These are phyloP conservation scores for Microcebus ravelobensis DNA, from an alignment of 2,113 vertebrate genomes.

Conservation along the genomic window DNA sequence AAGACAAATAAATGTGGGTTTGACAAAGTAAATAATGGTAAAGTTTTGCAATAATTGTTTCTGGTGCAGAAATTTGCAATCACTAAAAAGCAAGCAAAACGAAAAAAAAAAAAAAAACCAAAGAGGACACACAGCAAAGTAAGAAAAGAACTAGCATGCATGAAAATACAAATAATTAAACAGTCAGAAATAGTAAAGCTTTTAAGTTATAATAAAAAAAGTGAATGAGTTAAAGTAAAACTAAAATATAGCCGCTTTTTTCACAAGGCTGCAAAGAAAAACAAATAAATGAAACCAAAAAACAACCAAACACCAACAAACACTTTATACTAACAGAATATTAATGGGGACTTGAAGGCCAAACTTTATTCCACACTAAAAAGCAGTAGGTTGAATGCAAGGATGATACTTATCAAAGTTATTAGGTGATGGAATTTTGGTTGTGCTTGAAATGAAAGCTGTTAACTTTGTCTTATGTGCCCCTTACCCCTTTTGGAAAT, in stretches of 20 bases:
- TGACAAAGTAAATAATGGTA: background rate
- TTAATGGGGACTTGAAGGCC: background rate
- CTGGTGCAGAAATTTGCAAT: background rate
- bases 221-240: background rate
- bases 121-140: background rate
- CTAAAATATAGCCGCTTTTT: background rate
- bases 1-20: background rate
- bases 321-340: background rate
- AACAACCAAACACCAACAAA: background rate
- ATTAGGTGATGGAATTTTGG: background rate
- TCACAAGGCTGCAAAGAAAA: too few species aligned
- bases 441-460: background rate
- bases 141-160: background rate
- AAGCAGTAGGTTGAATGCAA: background rate
- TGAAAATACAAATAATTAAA: background rate
- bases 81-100: background rate
- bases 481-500: background rate
- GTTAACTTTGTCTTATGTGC: background rate
- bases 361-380: background rate
- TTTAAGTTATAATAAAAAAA: background rate
- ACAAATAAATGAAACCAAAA: too few species aligned
- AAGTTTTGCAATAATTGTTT: too few species aligned
- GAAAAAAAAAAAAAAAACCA: background rate
- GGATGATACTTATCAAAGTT: background rate
- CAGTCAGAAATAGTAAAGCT: background rate